Base-by-base conservation (phyloP, 2,113 vertebrate species). In the Scomber scombrus region DNA sequence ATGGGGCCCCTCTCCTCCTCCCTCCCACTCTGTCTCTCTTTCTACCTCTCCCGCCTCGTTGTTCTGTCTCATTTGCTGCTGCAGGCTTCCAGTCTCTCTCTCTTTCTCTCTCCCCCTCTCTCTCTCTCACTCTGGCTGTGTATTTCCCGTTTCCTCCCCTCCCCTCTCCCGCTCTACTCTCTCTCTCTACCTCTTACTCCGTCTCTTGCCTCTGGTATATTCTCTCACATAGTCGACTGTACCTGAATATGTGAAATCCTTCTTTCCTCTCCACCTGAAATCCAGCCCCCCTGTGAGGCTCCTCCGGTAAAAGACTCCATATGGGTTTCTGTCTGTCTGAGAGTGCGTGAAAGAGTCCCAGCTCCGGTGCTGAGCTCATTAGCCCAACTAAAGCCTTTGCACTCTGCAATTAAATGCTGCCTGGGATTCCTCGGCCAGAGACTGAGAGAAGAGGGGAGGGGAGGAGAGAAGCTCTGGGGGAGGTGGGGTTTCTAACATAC, bases 351-450 rank as follows among this genome's bases (percentile, higher is more conserved):
- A 82, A 77, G 64, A 78, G 82, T 83, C 76, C 89, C 74, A 66
- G 77, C 87, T 81, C 80, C 51, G 57, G 74, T 70, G 73, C 91
- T 81, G 78, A 85, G 79, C 86, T 91, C 87, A 88, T 93, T 89
- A 89, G 86, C 43, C 87, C 74, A 69, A 89, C 85, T 85, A 72
- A 85, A 91, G 91, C 75, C 82, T 85, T 87, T 89, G 90, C 90
- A 88, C 92, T 85, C 93, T 86, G 90, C 93, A 95, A 95, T 95
- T 94, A 95, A 95, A 95, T 64, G 76, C 91, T 93, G 95, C 91
- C 91, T 93, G 92, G 92, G 94, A 95, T 91, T 94, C 93, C 88
- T 94, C 78, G 76, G 92, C 87, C 86, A 72, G 70, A 89, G 84
- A 85, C 75, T 69, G 87, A 82, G 79, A 80, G 83, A 85, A 75